phyloP scores from a whole-genome alignment of 2,113 vertebrate genomes.

The Rhinoderma darwinii region DNA sequence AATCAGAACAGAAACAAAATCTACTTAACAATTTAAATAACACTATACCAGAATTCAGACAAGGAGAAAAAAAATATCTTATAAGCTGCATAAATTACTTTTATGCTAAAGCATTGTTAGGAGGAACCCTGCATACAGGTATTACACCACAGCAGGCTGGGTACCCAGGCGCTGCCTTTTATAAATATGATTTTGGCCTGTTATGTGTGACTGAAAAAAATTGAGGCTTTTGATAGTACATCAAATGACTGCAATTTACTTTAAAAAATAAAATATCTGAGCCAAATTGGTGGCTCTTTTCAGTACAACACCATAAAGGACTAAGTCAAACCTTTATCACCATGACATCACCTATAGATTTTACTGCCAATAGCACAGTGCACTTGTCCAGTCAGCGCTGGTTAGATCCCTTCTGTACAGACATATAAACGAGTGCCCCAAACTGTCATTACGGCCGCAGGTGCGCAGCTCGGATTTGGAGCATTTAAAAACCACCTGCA shows the following conservation, averaged over 20 bases:
- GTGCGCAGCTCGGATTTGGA: conserved; percentile 22
- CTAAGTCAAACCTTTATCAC: background rate
- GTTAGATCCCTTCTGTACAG: background rate
- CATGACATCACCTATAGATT: background rate
- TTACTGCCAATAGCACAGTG: background rate
- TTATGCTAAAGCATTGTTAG: background rate
- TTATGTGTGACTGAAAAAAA: background rate
- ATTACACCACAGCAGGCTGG: background rate
- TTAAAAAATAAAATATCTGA: background rate
- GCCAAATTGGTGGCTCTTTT: background rate
- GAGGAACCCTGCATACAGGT: background rate
- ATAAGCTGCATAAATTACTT: background rate
- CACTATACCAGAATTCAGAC: background rate
- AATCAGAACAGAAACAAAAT: background rate
- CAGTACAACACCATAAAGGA: background rate
- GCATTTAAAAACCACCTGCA: conserved; percentile 51
- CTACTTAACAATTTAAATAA: background rate
- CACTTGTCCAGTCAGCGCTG: background rate
- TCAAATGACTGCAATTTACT: conserved; percentile 3
- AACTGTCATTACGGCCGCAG: conserved; percentile 46
- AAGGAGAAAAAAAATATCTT: background rate
- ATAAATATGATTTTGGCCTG: background rate
- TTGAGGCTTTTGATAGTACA: background rate
- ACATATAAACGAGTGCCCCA: conserved; percentile 14
- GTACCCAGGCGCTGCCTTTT: background rate